Evolutionary conservation across 2,113 vertebrate genomes (phyloP), one percentile per base, ranked within the genome.

Genomic region (Bubo bubo): DNA sequence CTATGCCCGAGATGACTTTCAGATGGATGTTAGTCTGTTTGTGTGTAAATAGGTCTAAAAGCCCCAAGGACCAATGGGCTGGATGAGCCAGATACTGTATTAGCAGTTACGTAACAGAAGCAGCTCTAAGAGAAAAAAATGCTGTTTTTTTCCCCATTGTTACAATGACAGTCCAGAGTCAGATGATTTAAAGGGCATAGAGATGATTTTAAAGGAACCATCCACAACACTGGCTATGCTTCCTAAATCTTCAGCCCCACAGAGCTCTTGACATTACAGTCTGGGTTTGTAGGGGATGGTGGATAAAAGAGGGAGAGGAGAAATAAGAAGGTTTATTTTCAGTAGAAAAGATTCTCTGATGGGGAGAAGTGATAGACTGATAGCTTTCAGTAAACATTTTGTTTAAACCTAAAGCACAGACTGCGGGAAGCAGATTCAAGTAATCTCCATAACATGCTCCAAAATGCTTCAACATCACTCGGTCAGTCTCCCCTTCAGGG

Each of bases 41-140:
- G 92, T 86, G 64, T 93, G 68, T 96, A 96, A 97, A 92, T 83
- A 91, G 94, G 79, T 91, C 81, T 83, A 74, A 91, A 96, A 96
- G 85, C 89, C 89, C 93, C n/a, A 70, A 94, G 79, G 73, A 97
- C 20, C 13, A 3, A 82, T 27, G 35, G 55, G 84, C 67, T 79
- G 76, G 59, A 50, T 62, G 39, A 97, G 79, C 63, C 74, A 90
- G 84, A 94, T 13, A 55, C 20, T 47, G 28, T 72, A 28, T 60
- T 50, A 91, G 50, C 56, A 82, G 85, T 96, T 96, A 95, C 3
- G 6, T 94, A 95, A 97, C n/a, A 88, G 83, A 20, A 86, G 56
- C 86, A 59, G 88, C 52, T 52, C 49, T 58, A 76, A 79, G 47
- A 91, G 70, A 2, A 8, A 56, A 82, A 80, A 79, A 39, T 1